These are phyloP conservation scores for Gortyna flavago DNA, from an alignment of 2,888 invertebrate species.

Conservation along the genomic window DNA sequence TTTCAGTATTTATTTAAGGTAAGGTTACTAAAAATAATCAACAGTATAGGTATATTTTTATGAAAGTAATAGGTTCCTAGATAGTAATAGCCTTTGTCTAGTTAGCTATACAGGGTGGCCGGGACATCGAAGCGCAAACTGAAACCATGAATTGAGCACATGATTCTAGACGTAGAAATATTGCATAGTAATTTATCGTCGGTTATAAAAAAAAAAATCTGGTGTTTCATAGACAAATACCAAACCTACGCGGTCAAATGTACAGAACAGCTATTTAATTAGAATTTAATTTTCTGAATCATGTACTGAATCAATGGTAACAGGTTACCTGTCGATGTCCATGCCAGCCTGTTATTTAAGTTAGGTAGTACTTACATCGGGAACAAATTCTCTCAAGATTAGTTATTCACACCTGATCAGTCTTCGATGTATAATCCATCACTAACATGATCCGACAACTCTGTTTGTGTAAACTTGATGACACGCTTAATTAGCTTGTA, in stretches of 20 bases:
- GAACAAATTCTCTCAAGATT: not conserved
- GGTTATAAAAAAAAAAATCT: too few relatives aligned
- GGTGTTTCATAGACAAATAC: too few relatives aligned
- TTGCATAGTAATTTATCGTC: too few relatives aligned
- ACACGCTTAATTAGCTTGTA: not conserved
- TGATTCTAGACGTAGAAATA: too few relatives aligned
- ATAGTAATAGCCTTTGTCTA: not conserved
- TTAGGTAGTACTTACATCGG: not conserved
- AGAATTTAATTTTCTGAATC: too few relatives aligned
- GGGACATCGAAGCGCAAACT: too few relatives aligned
- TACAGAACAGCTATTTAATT: too few relatives aligned
- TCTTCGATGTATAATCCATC: not conserved
- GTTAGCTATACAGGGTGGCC: not conserved
- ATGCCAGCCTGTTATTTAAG: too few relatives aligned
- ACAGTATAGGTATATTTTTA: not conserved
- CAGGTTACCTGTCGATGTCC: too few relatives aligned
- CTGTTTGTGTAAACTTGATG: not conserved
- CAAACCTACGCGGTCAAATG: too few relatives aligned
- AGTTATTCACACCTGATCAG: not conserved
- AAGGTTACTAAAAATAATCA: not conserved
- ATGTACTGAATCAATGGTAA: too few relatives aligned
- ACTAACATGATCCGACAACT: not conserved
- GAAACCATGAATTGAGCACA: too few relatives aligned
- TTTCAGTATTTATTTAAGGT: slow-evolving; percentile 7
- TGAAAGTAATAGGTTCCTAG: not conserved